phyloP scores from a whole-genome alignment of 92 coral and sea anemone species.

The Porites divaricata region DNA sequence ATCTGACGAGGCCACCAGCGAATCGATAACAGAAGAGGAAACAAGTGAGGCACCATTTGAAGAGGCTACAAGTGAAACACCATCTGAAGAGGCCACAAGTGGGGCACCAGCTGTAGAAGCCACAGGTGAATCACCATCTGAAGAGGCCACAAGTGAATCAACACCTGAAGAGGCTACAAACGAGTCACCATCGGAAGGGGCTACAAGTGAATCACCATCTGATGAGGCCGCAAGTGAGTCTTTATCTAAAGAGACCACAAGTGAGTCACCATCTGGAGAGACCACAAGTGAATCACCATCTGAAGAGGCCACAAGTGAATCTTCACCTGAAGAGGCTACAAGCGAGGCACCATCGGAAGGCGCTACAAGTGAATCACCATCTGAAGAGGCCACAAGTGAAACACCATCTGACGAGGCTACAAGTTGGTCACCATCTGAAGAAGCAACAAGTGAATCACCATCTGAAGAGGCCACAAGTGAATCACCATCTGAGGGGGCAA shows the following conservation, averaged over 20 bases:
- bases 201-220: neutral
- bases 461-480: constrained; percentile 1
- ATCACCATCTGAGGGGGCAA: neutral
- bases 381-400: neutral
- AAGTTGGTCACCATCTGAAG: neutral
- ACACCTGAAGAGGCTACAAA: neutral
- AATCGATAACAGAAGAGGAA: neutral
- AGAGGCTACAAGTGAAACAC: neutral
- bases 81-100: neutral
- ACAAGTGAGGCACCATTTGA: neutral
- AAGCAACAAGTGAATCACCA: neutral
- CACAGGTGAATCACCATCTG: neutral
- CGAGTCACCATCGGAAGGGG: neutral
- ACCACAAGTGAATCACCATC: neutral
- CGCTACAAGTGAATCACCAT: neutral
- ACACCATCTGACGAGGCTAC: neutral
- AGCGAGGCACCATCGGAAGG: neutral
- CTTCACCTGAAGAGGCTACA: neutral
- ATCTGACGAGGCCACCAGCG: neutral
- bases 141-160: neutral
- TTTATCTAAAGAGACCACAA: neutral
- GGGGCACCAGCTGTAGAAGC: neutral
- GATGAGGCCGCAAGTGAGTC: neutral
- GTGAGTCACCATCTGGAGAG: neutral
- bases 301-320: neutral